Base-by-base conservation (phyloP, 2,113 vertebrate species). In the Puma concolor region DNA sequence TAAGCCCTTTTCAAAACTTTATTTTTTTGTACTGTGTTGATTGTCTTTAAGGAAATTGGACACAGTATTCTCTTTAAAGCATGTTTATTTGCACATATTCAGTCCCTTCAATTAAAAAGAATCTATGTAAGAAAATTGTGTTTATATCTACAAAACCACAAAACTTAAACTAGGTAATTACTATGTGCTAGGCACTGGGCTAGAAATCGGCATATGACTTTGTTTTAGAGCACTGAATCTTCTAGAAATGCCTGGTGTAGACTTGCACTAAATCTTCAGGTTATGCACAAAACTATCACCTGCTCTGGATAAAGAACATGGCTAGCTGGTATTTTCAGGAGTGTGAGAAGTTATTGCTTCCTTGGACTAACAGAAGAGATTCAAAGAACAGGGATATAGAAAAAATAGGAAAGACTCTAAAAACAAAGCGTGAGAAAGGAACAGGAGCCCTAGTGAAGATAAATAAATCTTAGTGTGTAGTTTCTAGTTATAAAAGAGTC, bases 391-490 rank as follows among this genome's bases (percentile, higher is more conserved):
- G 12, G 3, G 9, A 25, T 77, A 66, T 9, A 88, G 82, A 74
- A 87, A 95, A 71, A 77, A 88, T n/a, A 91, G 27, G 79, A 87
- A 44, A 93, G 27, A 96, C 50, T 33, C 60, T 81, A 27, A 96
- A 82, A 82, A 83, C 44, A 91, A 85, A 95, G 33, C n/a, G 82
- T 94, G 12, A n/a, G 23, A 89, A 93, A 82, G 63, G 52, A 41
- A 11, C n/a, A 87, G 23, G 60, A 79, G 38, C 7, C 31, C n/a
- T 63, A 31, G 23, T 31, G 36, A 76, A 85, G 15, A 54, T 31
- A 94, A 86, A 23, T 29, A 29, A 82, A 81, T 66, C n/a, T 96
- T 67, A 67, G 9, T 23, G 2, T n/a, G 21, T 41, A 74, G 36
- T n/a, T 38, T 82, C 60, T 92, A 29, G 54, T 82, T 31, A 85